Evolutionary conservation across 1,140 invertebrate genomes (phyloP), one percentile per base, ranked within the genome.

Genomic region (Drosophila novamexicana): DNA sequence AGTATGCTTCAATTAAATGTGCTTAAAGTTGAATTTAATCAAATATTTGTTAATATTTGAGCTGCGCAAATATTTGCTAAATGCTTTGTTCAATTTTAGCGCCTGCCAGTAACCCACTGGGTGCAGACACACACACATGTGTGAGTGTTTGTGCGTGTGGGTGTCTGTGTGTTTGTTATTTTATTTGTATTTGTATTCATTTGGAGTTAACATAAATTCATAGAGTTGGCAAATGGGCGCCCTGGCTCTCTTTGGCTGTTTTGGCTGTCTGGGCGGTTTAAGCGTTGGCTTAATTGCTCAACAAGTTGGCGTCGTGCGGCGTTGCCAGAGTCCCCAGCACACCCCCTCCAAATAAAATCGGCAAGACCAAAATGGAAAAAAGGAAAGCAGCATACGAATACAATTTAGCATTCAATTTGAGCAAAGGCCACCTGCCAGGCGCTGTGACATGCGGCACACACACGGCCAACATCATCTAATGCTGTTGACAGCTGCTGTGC

Each of bases 201-300:
- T 75, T 76, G 66, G 10, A 63, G 45, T 45, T 83, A 72, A 66
- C 68, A 83, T 73, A 84, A 84, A 84, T 80, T 79, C 67, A 84
- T 70, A 63, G 62, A 79, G 81, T 40, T 77, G 47, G 64, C 71
- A 67, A 54, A 57, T 57, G 22, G 64, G 14, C 22, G 18, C n/a
- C n/a, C 4, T 56, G 52, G 36, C 56, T 66, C 12, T 40, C 44
- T 62, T 62, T 16, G 59, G 45, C 59, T 47, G 29, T 18, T 45
- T 49, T 29, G 22, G 39, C 64, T 36, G 32, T 36, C 34, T 50
- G 45, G 42, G 39, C 58, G 70, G 57, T 72, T 61, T 61, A 68
- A 76, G 67, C 67, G 67, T 47, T 74, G 70, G 75, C 82, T 86
- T 86, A 86, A 85, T 86, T 86, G 82, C 82, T 86, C 82, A 86